phyloP scores from a whole-genome alignment of 2,888 invertebrate species.

The Cheilosia scutellata region DNA sequence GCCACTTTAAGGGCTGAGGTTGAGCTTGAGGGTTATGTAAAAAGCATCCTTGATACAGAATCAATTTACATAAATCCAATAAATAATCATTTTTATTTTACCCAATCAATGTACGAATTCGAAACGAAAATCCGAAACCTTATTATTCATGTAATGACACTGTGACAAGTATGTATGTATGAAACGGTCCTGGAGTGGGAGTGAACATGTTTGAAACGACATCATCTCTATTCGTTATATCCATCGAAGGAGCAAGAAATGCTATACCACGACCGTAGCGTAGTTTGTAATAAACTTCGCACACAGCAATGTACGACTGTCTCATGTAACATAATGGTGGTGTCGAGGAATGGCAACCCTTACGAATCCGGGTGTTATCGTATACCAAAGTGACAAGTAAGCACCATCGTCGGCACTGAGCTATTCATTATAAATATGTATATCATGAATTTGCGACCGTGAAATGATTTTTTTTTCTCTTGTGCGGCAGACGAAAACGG shows the following conservation, averaged over 20 bases:
- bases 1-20: neutral
- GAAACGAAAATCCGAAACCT: conserved; percentile 66
- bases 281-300: conserved; percentile 57
- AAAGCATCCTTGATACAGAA: conserved; percentile 24
- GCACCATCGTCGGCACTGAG: conserved; percentile 43
- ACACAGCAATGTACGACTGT: conserved; percentile 37
- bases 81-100: conserved; percentile 69
- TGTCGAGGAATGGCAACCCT: conserved; percentile 15
- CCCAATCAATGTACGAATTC: conserved; percentile 61
- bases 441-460: conserved; percentile 72
- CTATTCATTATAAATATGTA: conserved; percentile 72
- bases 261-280: conserved; percentile 26
- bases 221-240: conserved; percentile 45
- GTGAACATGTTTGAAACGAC: conserved; percentile 24
- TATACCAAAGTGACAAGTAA: conserved; percentile 49
- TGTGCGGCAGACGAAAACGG: conserved; percentile 15
- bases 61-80: conserved; percentile 65
- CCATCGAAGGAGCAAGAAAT: conserved; percentile 34
- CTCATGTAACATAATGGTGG: conserved; percentile 36
- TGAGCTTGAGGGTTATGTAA: conserved; percentile 4
- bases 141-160: conserved; percentile 60
- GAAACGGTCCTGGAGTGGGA: neutral
- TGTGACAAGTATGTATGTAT: conserved; percentile 25
- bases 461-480: conserved; percentile 68
- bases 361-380: conserved; percentile 40